Percentiles rank a stretch among this genome's conserved stretches.
These are phyloP conservation scores for Dynastes grantii DNA, from an alignment of 2,888 invertebrate genomes.

Conservation along the genomic window DNA sequence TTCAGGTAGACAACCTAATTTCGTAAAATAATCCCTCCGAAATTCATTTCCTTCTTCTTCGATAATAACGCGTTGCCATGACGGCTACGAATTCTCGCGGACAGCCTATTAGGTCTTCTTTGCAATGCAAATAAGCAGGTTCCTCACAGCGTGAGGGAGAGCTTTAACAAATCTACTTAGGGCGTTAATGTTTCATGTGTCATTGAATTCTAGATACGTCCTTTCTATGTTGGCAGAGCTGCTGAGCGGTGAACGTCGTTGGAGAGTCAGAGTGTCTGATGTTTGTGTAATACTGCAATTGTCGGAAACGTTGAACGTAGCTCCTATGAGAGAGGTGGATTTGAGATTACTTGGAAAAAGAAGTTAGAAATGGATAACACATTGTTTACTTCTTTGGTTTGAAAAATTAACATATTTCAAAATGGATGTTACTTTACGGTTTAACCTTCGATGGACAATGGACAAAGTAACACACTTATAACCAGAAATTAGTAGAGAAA, in stretches of 20 bases:
- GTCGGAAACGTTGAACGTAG: too few species aligned
- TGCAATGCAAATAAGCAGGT: constrained; percentile 24
- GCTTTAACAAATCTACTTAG: constrained; percentile 35
- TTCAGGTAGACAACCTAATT: background rate
- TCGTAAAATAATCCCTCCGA: constrained; percentile 13
- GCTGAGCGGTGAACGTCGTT: background rate
- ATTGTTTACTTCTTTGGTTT: too few species aligned
- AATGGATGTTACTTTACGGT: too few species aligned
- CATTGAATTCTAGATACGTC: background rate
- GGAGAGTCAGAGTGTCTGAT: background rate
- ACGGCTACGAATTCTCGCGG: background rate
- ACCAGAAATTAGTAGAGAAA: too few species aligned
- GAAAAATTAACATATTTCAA: too few species aligned
- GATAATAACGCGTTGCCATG: constrained; percentile 22
- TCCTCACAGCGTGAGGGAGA: background rate
- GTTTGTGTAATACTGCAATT: background rate
- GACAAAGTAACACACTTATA: too few species aligned
- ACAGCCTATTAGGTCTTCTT: constrained; percentile 21
- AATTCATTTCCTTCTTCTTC: constrained; percentile 20
- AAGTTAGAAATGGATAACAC: too few species aligned
- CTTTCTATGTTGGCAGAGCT: background rate
- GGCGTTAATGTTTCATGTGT: constrained; percentile 25
- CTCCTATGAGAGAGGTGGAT: too few species aligned
- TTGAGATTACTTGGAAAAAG: too few species aligned
- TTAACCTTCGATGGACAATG: too few species aligned